phyloP scores from a whole-genome alignment of 1,140 invertebrate genomes.

The Bombus terrestris region DNA sequence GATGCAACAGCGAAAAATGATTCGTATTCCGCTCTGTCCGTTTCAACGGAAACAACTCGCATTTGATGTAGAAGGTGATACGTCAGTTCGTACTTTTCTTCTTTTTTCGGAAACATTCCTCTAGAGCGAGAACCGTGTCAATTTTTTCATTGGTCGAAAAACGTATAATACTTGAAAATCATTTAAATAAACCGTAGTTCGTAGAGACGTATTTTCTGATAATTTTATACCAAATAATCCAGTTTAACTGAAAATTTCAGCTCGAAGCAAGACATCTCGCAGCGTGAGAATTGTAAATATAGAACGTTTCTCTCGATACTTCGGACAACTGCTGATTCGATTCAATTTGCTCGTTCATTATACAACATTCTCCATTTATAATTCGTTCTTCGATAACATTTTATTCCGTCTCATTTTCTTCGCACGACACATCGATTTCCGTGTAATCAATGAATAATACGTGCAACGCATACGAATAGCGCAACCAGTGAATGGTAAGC shows the following conservation, averaged over 20 bases:
- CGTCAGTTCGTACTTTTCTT: not conserved
- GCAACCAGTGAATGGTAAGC: too few species aligned
- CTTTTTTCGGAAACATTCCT: not conserved
- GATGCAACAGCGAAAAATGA: not conserved
- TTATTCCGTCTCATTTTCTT: conserved; percentile 9
- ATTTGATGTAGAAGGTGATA: not conserved
- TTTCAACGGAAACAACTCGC: not conserved
- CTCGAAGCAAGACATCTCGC: not conserved
- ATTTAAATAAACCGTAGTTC: not conserved
- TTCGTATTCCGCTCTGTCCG: not conserved
- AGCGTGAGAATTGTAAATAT: not conserved
- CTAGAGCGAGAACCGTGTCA: not conserved
- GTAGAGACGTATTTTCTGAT: not conserved
- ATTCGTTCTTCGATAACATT: conserved; percentile 1
- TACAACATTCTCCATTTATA: not conserved
- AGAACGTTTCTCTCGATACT: not conserved
- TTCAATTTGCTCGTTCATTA: conserved; percentile 8
- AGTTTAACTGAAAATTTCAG: not conserved
- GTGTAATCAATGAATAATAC: not conserved
- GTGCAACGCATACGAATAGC: too few species aligned
- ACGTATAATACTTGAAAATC: not conserved
- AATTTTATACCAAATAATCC: not conserved
- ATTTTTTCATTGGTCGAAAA: not conserved
- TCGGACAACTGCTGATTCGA: too few species aligned
- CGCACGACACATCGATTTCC: conserved; percentile 14